Evolutionary conservation across 2,888 invertebrate genomes (phyloP).

Genomic region (Xanthia icteritia): DNA sequence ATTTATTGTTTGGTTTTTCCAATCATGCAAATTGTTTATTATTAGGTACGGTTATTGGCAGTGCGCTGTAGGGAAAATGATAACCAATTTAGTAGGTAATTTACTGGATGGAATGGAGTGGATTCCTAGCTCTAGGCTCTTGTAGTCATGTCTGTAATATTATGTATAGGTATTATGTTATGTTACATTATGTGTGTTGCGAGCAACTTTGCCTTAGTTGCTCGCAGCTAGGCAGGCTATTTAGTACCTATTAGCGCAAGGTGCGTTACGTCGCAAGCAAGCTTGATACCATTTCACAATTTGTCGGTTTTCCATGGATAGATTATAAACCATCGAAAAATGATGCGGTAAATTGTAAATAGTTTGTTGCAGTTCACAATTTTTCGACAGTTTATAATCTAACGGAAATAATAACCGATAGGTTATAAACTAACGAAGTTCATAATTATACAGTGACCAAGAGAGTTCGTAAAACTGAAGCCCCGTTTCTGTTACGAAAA

Average conservation of each 20-base stretch:
- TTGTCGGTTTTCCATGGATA: too few relatives aligned
- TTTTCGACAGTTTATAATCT: too few relatives aligned
- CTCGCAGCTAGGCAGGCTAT: too few relatives aligned
- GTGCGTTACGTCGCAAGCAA: too few relatives aligned
- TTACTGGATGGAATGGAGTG: conserved; percentile 1
- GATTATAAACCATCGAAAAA: too few relatives aligned
- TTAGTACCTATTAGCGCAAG: too few relatives aligned
- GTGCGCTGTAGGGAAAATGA: conserved; percentile 15
- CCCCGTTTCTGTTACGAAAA: background rate
- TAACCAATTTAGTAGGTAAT: conserved; percentile 15
- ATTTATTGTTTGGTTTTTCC: conserved; percentile 7
- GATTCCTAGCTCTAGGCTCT: background rate
- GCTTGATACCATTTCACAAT: too few relatives aligned
- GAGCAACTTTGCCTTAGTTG: too few relatives aligned
- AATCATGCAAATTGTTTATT: background rate
- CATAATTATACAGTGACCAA: background rate
- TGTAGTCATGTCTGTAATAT: background rate
- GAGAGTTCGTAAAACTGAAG: background rate
- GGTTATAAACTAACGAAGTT: too few relatives aligned
- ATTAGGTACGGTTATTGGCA: background rate
- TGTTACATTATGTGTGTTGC: background rate
- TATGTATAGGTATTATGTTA: background rate
- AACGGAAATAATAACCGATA: too few relatives aligned
- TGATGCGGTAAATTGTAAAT: too few relatives aligned
- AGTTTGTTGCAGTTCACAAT: too few relatives aligned